These are phyloP conservation scores for Dysmachus trigonus DNA, from an alignment of 2,888 invertebrate genomes.

Conservation along the genomic window DNA sequence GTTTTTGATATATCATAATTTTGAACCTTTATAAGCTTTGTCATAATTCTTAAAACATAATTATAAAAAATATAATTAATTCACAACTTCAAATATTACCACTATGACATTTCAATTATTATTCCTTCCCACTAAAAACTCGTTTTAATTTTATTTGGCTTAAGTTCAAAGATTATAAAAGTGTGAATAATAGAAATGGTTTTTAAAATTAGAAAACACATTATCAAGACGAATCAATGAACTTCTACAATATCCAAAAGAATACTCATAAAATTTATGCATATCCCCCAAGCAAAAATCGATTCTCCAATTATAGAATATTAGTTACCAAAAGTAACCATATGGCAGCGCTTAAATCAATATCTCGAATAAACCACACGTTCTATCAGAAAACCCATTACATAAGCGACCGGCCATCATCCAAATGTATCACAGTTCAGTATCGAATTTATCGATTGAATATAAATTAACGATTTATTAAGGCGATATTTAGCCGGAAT, in stretches of 20 bases:
- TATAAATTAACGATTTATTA: conserved; percentile 9
- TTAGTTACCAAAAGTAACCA: background rate
- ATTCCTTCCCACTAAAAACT: background rate
- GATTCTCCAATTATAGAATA: background rate
- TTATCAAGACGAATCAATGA: background rate
- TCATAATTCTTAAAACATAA: too few relatives aligned
- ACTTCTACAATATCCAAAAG: background rate
- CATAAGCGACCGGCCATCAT: background rate
- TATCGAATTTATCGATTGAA: conserved; percentile 10
- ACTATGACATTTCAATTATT: background rate
- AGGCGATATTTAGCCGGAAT: background rate
- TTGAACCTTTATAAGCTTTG: too few relatives aligned
- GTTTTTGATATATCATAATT: too few relatives aligned
- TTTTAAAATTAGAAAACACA: background rate
- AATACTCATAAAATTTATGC: background rate
- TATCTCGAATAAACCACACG: background rate
- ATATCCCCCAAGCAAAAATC: background rate
- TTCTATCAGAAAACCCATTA: background rate
- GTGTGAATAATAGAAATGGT: background rate
- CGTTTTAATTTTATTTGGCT: background rate
- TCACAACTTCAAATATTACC: too few relatives aligned
- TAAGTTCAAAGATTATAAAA: background rate
- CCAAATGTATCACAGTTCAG: background rate
- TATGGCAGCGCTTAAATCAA: background rate
- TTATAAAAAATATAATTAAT: too few relatives aligned